Evolutionary conservation across 92 coral and sea anemone genomes (phyloP), one percentile per base, ranked within the genome.

Genomic region (Blastomussa wellsi): DNA sequence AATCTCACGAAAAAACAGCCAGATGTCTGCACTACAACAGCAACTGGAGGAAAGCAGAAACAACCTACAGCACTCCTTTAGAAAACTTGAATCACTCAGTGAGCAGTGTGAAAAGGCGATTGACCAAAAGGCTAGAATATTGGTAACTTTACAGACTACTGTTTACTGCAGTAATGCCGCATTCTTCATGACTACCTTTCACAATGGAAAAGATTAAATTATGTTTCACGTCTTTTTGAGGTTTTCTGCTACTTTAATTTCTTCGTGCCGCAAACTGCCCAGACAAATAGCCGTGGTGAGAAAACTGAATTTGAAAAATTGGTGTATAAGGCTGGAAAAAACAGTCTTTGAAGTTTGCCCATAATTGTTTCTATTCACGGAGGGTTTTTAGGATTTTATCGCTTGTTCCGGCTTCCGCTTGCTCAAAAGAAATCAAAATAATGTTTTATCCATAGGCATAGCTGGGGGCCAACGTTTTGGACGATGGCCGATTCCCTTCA

Each of bases 21-120:
- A 94, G 39, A 76, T 77, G 60, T 47, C 85, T 19, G 57, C 72
- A 52, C 91, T 94, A 10, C 85, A 66, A 36, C 75, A 57, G n/a
- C 75, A 88, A 24, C 92, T 94, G 48, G 80, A 79, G 39, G 91
- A 82, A 65, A 91, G 82, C 75, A 83, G 42, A 20, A 89, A 88
- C 70, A 80, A 89, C 44, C 84, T 94, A 35, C 87, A 88, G 32
- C 76, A 78, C 48, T 64, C 90, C 16, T 76, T 67, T 81, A 72
- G 60, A 39, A 85, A 90, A 83, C 72, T 90, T 29, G 91, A 91
- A 37, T 82, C 93, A 2, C 71, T 93, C 80, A 84, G 92, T 38
- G 88, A 83, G 62, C 86, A 91, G 84, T 87, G 78, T 65, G 91
- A 84, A 67, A 83, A 86, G 28, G 86, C 88, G 57, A 83, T 91